Base-by-base conservation (phyloP, 92 coral and sea anemone genomes). In the Umimayanthus chanpuru region DNA sequence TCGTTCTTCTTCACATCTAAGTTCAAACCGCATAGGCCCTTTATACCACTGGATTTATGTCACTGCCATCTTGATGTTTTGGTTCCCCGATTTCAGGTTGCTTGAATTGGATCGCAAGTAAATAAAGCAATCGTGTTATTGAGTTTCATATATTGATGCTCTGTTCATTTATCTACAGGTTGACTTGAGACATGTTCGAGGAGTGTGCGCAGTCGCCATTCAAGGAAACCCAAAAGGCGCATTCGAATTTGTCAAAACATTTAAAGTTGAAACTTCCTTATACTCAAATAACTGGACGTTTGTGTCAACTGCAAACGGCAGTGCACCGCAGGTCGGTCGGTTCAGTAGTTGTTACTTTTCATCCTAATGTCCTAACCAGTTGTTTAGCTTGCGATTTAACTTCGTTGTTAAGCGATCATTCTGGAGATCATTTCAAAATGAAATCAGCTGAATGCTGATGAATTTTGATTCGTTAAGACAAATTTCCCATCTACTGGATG, bases 191-290 rank as follows among this genome's bases (percentile, higher is more conserved):
- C 21, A 41, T 47, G 61, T 77, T 12, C 81, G 61, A 9, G 61
- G 61, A 77, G 81, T 77, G 56, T 77, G 81, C 81, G 81, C 58
- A 77, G 81, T 77, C 43, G 81, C 81, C 30, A 77, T 47, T 43
- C 81, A 77, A 58, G 81, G 81, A 8, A 77, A 77, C 36, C 81
- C 81, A 5, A 40, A 43, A 47, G 58, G 15, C 56, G 29, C 28
- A 15, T 21, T 41, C 16, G 61, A 77, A 77, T 39, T 40, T 18
- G 81, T 77, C 61, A 43, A 41, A 41, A 43, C 81, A 77, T 77
- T 77, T 58, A 77, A n/a, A 21, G 81, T 77, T 77, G 36, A 77
- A 47, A n/a, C 43, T 23, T 43, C 81, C 21, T 41, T 9, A 4
- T 43, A 43, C 29, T 41, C 81, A 77, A 43, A 6, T 4, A 77